Evolutionary conservation across 1,140 invertebrate species (phyloP), one percentile per base, ranked within the genome.

Genomic region (Teleogryllus occipitalis): DNA sequence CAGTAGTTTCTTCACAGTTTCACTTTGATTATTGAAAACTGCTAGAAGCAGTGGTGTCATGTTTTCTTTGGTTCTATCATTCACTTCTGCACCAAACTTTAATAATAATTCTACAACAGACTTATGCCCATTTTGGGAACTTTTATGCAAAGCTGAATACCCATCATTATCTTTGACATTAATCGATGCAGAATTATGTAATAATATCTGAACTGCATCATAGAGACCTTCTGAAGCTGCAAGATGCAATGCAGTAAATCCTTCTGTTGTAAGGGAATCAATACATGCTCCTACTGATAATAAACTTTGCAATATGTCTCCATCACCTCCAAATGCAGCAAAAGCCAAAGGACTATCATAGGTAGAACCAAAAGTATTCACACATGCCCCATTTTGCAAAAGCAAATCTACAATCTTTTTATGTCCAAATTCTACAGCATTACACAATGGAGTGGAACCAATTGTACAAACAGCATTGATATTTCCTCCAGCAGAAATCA

Each of bases 361-460:
- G 54, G 2, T 65, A 14, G 10, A 14, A 1, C 18, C 54, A 75
- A 22, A 10, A 5, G 18, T 18, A 65, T 65, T 65, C 10, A 65
- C 54, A 65, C 18, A 0, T 3, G 54, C 54, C 18, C 54, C 54
- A 65, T 65, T 10, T 18, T 65, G 10, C 18, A 65, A 65, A 14
- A 65, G 21, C 10, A 75, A 15, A 22, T 75, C 7, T 2, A 21
- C 21, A 15, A 75, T 2, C 39, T 75, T 21, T 46, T 75, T 21
- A 7, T 75, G 74, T 2, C 74, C 74, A 21, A 15, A 12, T 75
- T 75, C 21, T 75, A 46, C 21, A 1, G 74, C 74, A 75, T 22
- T 12, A 21, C 88, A 86, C 75, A 89, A 82, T 0, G 87, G 85
- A 8, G 88, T 65, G 21, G 4, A 12, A 21, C 74, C 74, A 3